Percentiles rank a stretch among this genome's conserved stretches.
Conservation (phyloP, 2,888 invertebrate species). For the Troglohyphantes excavatus region DNA sequence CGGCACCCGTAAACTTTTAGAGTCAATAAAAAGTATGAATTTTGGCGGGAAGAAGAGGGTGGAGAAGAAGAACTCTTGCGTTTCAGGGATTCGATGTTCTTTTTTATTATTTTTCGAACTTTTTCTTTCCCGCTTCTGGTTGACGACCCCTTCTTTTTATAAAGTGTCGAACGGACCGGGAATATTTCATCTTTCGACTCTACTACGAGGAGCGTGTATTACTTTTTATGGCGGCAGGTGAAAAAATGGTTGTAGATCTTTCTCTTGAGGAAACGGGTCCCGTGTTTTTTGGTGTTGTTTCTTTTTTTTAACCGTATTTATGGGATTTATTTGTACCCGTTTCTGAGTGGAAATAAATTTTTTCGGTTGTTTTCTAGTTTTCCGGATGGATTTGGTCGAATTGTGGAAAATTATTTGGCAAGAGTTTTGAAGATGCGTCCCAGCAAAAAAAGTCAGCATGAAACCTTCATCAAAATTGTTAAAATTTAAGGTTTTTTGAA, state of each 20-base stretch:
- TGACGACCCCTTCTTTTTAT: background rate
- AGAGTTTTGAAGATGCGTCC: too few relatives aligned
- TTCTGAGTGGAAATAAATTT: background rate
- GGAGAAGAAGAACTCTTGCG: background rate
- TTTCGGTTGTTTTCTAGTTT: too few relatives aligned
- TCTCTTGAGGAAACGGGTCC: background rate
- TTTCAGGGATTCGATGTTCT: background rate
- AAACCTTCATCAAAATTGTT: too few relatives aligned
- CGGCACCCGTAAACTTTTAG: constrained; percentile 55
- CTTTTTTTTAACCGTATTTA: background rate
- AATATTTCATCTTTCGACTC: constrained; percentile 13
- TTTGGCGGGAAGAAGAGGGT: background rate
- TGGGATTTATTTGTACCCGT: background rate
- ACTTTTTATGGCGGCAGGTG: constrained; percentile 16
- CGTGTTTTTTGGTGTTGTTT: background rate
- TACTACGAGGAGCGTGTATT: background rate
- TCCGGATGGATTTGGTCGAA: too few relatives aligned
- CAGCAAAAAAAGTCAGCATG: too few relatives aligned
- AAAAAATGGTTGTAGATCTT: background rate
- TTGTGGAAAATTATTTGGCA: too few relatives aligned
- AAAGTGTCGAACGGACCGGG: constrained; percentile 5
- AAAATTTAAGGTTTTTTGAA: too few relatives aligned
- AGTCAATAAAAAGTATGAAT: constrained; percentile 63
- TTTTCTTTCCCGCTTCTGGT: background rate
- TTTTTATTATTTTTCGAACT: background rate